Evolutionary conservation across 2,888 invertebrate species (phyloP), one percentile per base, ranked within the genome.

Genomic region (Agrochola lota): DNA sequence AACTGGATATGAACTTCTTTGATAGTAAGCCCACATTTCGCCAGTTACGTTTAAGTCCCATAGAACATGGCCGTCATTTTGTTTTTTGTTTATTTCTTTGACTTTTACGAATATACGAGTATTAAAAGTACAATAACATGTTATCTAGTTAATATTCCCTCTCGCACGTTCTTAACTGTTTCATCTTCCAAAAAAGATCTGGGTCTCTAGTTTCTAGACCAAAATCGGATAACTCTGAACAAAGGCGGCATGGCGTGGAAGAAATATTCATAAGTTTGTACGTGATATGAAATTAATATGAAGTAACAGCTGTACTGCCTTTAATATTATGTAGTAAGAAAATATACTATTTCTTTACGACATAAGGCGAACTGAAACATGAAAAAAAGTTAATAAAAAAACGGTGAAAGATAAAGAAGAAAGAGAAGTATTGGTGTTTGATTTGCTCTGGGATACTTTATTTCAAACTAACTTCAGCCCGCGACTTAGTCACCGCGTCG

Each of bases 251-350:
- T 62, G 30, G 52, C n/a, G 73, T 71, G 75, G 73, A 85, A 87
- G 87, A 91, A 89, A 88, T 91, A 91, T 91, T 91, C 91, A 91
- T 90, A 91, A 89, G 85, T 82, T 79, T 73, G 84, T 85, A 90
- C 91, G 92, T 91, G 91, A 91, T 91, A 85, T 83, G 91, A 90
- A 91, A 91, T 91, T 90, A 91, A 89, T 91, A 89, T 89, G 76
- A 84, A 71, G 66, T 74, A 60, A 23, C 80, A 71, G 59, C 64
- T 72, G 83, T 84, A 83, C 52, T 49, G 40, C 43, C n/a, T 74
- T 49, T 60, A 68, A 69, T 72, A 40, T 66, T 75, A 76, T 77
- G 69, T 85, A 64, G 49, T 64, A 74, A 69, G 77, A 86, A 78
- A 67, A 77, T 76, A 49, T 74, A 60, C n/a, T 35, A 71, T 62